Base-by-base conservation (phyloP, 2,888 invertebrate genomes). In the Dynastes maya region DNA sequence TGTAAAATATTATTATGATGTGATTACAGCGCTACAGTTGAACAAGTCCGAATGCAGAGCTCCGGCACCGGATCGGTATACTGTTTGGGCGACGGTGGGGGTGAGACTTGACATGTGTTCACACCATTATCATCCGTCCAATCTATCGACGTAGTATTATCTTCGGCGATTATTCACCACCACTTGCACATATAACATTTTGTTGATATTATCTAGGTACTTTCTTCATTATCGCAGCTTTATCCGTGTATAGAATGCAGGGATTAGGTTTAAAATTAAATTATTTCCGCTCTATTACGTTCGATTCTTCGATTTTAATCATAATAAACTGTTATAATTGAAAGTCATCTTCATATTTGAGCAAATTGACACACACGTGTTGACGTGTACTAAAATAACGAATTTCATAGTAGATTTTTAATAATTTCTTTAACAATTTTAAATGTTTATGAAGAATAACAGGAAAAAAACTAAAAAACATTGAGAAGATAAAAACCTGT, bases 11-110 rank as follows among this genome's bases (percentile, higher is more conserved):
- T 89, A 88, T 89, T 88, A 89, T 93, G 92, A 94, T 93, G 92
- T 90, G 94, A 93, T 94, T 94, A 93, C 90, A 86, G 88, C 90
- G 86, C 90, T 90, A 91, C 93, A 92, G 90, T 91, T 92, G 92
- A 91, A 88, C 91, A 92, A 90, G 84, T 89, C 89, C 89, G 90
- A 91, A 93, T 93, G 77, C 80, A 72, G 79, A 67, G 65, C 78
- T 76, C 64, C 77, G 80, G 76, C 61, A 72, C 63, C 49, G 45
- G 70, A 64, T 61, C 63, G 45, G 71, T 27, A 32, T n/a, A 37
- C 65, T 29, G 11, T 64, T 61, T 49, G 16, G n/a, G 16, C 71
- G 85, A 82, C 84, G 85, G 83, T 88, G 88, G 86, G 85, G 87
- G 80, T 84, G 89, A 85, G 87, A 85, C 80, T 81, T 83, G 81